A percentile compares a stretch with the other conserved stretches of the same genome.
These are phyloP conservation scores for Sepioteuthis lessoniana DNA, from an alignment of 2,888 invertebrate species.

Conservation along the genomic window DNA sequence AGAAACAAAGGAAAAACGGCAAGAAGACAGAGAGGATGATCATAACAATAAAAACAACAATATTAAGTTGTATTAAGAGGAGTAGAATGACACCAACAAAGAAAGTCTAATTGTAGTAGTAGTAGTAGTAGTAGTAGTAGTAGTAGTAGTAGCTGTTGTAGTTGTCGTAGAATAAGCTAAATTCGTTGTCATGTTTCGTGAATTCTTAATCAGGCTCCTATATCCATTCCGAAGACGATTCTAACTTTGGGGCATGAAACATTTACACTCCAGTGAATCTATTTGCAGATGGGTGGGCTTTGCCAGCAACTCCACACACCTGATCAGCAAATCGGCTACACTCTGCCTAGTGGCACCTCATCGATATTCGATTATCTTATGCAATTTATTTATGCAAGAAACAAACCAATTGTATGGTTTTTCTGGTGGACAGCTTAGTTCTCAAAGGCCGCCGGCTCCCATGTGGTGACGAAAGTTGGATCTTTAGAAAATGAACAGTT, in stretches of 20 bases:
- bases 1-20: too few relatives aligned
- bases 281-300: background rate
- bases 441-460: background rate
- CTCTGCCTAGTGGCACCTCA: background rate
- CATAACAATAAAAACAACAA: background rate
- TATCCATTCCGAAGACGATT: background rate
- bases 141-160: background rate
- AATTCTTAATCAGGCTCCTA: background rate
- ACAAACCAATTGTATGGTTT: background rate
- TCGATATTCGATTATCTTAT: background rate
- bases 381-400: background rate
- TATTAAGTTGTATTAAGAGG: background rate
- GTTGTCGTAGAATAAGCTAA: background rate
- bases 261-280: background rate
- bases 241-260: background rate
- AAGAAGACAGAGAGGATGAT: too few relatives aligned
- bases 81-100: too few relatives aligned
- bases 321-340: background rate
- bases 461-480: background rate
- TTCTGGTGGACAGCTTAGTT: background rate
- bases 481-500: background rate
- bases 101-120: background rate
- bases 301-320: background rate
- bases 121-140: background rate
- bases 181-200: background rate